Evolutionary conservation across 2,113 vertebrate genomes (phyloP).

Genomic region (Megaceryle torquata): DNA sequence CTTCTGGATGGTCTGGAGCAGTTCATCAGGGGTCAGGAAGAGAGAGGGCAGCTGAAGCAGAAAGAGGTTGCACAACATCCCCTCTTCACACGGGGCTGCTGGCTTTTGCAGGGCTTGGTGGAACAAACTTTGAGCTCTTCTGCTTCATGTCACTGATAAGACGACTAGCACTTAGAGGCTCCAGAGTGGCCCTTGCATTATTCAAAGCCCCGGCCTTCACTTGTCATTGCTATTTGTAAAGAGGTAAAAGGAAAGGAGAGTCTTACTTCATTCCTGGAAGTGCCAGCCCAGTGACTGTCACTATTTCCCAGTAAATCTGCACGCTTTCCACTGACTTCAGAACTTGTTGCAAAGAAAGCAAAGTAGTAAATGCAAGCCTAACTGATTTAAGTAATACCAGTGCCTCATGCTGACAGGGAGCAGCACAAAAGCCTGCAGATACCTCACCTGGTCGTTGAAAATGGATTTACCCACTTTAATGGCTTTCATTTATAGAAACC

Average conservation of each 20-base stretch:
- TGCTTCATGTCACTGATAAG: background rate
- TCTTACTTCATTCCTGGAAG: constrained; percentile 52
- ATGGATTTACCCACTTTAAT: background rate
- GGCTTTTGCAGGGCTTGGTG: background rate
- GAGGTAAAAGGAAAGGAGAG: constrained; percentile 18
- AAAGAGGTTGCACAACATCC: background rate
- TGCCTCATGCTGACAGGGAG: background rate
- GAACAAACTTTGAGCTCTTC: background rate
- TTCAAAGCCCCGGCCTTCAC: background rate
- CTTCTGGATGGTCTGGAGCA: background rate
- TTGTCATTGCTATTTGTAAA: background rate
- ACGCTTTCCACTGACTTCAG: constrained; percentile 61
- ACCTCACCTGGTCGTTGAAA: background rate
- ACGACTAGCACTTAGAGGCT: background rate
- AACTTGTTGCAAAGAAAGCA: constrained; percentile 11
- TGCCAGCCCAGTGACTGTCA: constrained; percentile 49
- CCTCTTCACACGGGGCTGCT: background rate
- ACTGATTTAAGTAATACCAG: constrained; percentile 34
- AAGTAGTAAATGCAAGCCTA: constrained; percentile 26
- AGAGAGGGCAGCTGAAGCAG: background rate
- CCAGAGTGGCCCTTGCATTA: background rate
- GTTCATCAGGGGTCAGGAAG: background rate
- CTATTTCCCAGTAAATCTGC: constrained; percentile 29
- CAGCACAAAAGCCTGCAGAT: background rate
- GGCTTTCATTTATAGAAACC: constrained; percentile 3